Conservation (phyloP, 2,888 invertebrate species). For the Noctuana brunneofusca region DNA sequence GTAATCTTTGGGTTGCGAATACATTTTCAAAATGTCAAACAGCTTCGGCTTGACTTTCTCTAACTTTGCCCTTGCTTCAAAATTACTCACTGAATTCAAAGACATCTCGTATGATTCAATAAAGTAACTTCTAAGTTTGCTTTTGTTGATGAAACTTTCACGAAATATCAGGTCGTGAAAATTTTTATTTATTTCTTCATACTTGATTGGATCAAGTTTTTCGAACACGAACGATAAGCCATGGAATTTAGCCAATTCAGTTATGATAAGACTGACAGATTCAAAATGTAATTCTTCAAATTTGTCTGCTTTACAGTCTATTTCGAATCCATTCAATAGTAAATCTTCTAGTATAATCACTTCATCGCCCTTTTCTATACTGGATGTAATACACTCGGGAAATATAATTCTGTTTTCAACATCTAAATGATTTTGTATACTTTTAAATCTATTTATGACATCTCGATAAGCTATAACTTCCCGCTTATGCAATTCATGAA, state of each 20-base stretch:
- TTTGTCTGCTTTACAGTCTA: conserved; percentile 52
- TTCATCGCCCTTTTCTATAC: conserved; percentile 56
- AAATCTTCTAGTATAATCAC: conserved; percentile 69
- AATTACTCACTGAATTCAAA: conserved; percentile 53
- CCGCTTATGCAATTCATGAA: conserved; percentile 64
- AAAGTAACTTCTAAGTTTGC: conserved; percentile 63
- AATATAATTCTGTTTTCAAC: conserved; percentile 50
- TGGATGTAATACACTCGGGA: conserved; percentile 58
- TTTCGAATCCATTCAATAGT: conserved; percentile 53
- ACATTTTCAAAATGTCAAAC: conserved; percentile 57
- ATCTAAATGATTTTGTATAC: conserved; percentile 52
- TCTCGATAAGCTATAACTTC: conserved; percentile 63
- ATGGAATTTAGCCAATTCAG: conserved; percentile 68
- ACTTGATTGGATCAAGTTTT: conserved; percentile 47
- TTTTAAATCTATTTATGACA: conserved; percentile 54
- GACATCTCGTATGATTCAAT: conserved; percentile 64
- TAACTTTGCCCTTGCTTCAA: conserved; percentile 53
- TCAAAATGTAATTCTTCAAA: conserved; percentile 53
- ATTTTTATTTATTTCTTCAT: conserved; percentile 46
- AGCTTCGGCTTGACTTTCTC: conserved; percentile 50
- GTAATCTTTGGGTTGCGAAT: conserved; percentile 50
- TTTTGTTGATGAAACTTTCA: conserved; percentile 62
- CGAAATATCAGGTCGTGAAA: conserved; percentile 64
- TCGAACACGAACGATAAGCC: conserved; percentile 62
- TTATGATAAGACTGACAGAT: conserved; percentile 53